phyloP scores from a whole-genome alignment of 2,888 invertebrate genomes.

The Acanthosepion esculentum region DNA sequence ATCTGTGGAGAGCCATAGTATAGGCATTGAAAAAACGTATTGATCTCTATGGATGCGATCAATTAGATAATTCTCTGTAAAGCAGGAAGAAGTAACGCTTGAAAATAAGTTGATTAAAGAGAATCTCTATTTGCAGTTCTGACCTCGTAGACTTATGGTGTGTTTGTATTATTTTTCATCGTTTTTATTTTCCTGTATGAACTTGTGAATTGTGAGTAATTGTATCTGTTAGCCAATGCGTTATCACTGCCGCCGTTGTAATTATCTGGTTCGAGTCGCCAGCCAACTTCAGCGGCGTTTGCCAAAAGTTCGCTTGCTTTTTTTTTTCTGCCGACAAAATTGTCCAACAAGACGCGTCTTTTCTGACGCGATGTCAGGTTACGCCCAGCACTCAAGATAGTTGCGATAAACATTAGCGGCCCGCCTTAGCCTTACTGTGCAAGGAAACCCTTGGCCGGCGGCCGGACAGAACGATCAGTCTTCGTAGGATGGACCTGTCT shows the following conservation, averaged over 20 bases:
- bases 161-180: not conserved
- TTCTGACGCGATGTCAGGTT: conserved; percentile 11
- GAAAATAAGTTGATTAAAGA: no score
- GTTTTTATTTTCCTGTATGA: not conserved
- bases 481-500: not conserved
- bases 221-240: conserved; percentile 33
- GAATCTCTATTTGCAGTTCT: no score
- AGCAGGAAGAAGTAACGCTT: no score
- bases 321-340: not conserved
- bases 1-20: no score
- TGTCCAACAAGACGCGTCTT: conserved; percentile 11
- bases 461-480: not conserved
- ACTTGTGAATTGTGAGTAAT: not conserved
- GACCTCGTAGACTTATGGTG: not conserved
- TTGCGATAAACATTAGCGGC: not conserved
- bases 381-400: not conserved
- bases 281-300: not conserved
- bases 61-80: no score
- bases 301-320: not conserved
- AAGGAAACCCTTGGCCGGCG: not conserved
- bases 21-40: no score
- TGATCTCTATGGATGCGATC: no score
- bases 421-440: not conserved
- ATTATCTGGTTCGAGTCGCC: conserved; percentile 16
- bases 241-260: not conserved